phyloP scores from a whole-genome alignment of 2,888 invertebrate species.

The Carabus problematicus region DNA sequence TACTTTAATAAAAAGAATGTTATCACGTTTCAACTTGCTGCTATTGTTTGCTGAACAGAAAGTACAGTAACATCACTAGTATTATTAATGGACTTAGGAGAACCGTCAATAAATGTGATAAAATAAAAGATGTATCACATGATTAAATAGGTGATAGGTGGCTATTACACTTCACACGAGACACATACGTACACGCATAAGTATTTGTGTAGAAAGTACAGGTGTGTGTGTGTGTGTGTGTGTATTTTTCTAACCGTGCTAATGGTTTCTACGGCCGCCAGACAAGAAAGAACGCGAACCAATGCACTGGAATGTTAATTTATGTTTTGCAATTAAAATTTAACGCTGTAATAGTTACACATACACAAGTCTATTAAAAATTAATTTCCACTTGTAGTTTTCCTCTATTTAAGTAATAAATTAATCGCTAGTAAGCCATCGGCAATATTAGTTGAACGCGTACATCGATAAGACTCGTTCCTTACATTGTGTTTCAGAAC shows the following conservation, averaged over 20 bases:
- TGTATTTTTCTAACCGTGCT: neutral
- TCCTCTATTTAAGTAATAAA: neutral
- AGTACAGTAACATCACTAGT: no score
- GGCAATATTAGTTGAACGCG: neutral
- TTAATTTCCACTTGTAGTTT: conserved; percentile 12
- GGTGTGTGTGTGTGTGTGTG: conserved; percentile 12
- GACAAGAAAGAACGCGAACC: conserved; percentile 17
- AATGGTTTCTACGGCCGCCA: neutral
- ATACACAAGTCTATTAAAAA: conserved; percentile 14
- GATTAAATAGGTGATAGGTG: no score
- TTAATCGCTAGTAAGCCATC: neutral
- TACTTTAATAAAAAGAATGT: no score
- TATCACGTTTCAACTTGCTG: no score
- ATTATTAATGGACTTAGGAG: no score
- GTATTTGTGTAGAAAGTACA: neutral
- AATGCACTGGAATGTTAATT: conserved; percentile 20
- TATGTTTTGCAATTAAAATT: conserved; percentile 11
- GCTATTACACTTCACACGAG: no score
- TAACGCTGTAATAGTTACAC: neutral
- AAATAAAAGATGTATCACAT: no score
- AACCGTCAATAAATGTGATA: no score
- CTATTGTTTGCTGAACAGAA: no score
- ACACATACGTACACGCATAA: no score
- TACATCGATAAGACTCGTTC: neutral
- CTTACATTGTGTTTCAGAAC: no score